phyloP scores from a whole-genome alignment of 2,888 invertebrate species.

The Eumerus sabulonum region DNA sequence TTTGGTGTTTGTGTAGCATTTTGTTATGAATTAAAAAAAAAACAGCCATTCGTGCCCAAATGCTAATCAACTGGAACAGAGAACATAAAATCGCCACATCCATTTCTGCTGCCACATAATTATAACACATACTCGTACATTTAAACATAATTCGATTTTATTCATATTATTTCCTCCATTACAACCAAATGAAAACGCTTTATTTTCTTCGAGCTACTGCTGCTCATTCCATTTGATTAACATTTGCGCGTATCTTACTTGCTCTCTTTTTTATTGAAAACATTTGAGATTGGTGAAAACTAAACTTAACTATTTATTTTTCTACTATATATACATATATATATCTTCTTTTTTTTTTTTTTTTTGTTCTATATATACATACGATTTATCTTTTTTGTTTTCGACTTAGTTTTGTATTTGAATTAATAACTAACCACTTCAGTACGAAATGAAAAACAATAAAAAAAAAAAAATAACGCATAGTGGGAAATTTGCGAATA shows the following conservation, averaged over 20 bases:
- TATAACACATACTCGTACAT: too few species aligned
- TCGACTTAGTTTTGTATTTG: too few species aligned
- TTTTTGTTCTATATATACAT: constrained; percentile 55
- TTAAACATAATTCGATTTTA: too few species aligned
- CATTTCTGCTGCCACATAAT: too few species aligned
- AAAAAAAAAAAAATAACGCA: constrained; percentile 22
- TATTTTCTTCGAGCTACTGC: too few species aligned
- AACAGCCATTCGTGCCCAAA: constrained; percentile 52
- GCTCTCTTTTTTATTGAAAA: constrained; percentile 68
- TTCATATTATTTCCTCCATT: not conserved
- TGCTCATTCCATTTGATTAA: constrained; percentile 55
- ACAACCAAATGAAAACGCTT: constrained; percentile 31
- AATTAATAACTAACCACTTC: constrained; percentile 65
- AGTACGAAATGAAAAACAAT: constrained; percentile 23
- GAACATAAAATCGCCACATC: constrained; percentile 12
- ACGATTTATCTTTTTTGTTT: constrained; percentile 52
- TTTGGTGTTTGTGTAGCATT: constrained; percentile 76
- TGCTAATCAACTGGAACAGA: constrained; percentile 54
- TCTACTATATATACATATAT: constrained; percentile 17
- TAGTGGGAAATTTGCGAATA: constrained; percentile 59
- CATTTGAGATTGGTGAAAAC: constrained; percentile 69
- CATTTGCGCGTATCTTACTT: constrained; percentile 52
- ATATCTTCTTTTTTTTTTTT: too few species aligned
- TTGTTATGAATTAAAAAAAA: constrained; percentile 71
- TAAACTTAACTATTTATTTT: constrained; percentile 62